Percentiles rank a stretch among this genome's conserved stretches.
Conservation (phyloP, 2,113 vertebrate genomes). For the Corydoras sp. region DNA sequence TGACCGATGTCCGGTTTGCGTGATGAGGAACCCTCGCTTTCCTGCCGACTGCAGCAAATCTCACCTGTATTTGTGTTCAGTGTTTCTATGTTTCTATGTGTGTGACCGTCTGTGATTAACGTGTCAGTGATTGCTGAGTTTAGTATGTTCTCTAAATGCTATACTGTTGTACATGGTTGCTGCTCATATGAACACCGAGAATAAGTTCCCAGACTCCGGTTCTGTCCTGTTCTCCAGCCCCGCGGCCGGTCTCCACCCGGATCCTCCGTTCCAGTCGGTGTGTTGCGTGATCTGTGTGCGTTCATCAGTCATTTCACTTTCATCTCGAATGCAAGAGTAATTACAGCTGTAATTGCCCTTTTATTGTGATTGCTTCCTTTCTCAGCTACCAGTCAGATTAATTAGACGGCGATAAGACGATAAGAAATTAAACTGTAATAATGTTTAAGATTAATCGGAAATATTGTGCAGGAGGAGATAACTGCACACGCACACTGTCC, state of each 20-base stretch:
- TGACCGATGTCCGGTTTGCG: neutral
- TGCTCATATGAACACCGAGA: neutral
- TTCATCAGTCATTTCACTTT: slow-evolving; percentile 29
- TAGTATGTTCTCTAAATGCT: neutral
- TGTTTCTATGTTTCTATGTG: slow-evolving; percentile 11
- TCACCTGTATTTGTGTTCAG: slow-evolving; percentile 21
- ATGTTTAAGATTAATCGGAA: slow-evolving; percentile 30
- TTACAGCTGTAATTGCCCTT: slow-evolving; percentile 24
- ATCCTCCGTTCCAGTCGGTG: neutral
- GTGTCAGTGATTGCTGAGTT: slow-evolving; percentile 12
- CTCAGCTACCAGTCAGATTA: slow-evolving; percentile 30
- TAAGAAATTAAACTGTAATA: slow-evolving; percentile 29
- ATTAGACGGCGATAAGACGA: slow-evolving; percentile 28
- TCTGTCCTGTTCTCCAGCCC: neutral
- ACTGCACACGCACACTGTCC: slow-evolving; percentile 10
- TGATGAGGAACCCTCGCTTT: neutral
- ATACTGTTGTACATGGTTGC: neutral
- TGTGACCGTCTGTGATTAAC: slow-evolving; percentile 15
- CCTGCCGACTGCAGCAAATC: slow-evolving; percentile 3
- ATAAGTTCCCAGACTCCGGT: too few species aligned
- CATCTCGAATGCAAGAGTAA: slow-evolving; percentile 29
- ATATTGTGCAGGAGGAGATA: slow-evolving; percentile 6
- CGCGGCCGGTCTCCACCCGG: neutral
- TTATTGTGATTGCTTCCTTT: slow-evolving; percentile 28
- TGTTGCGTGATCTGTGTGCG: slow-evolving; percentile 6